These are phyloP conservation scores for Amazona finschi DNA, from an alignment of 2,797 vertebrate genomes.

Conservation along the genomic window DNA sequence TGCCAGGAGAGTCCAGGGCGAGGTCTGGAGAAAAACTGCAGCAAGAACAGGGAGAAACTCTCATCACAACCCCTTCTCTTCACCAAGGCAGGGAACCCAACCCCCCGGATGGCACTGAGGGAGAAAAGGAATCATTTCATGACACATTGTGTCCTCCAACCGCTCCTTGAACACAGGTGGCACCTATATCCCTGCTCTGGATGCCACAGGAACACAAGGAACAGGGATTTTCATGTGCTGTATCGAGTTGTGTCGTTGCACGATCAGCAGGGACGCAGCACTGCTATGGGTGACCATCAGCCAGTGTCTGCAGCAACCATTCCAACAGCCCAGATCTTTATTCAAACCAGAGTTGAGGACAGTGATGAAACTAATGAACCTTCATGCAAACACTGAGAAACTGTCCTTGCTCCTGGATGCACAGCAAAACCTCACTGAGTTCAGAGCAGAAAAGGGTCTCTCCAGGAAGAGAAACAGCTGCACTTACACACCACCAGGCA, in stretches of 20 bases:
- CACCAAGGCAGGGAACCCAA: background rate
- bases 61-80: background rate
- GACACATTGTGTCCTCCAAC: background rate
- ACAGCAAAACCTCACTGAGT: background rate
- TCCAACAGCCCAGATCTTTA: background rate
- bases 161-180: too few relatives aligned
- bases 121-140: background rate
- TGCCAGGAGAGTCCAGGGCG: constrained; percentile 80
- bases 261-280: background rate
- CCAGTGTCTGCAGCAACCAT: background rate
- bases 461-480: background rate
- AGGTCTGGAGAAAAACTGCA: constrained; percentile 79
- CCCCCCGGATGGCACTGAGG: background rate
- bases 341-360: background rate
- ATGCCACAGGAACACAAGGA: background rate
- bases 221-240: background rate
- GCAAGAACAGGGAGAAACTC: constrained; percentile 11
- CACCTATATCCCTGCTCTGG: background rate
- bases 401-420: background rate
- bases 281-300: rapidly evolving
- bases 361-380: background rate
- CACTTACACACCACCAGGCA: background rate
- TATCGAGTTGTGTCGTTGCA: background rate
- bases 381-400: background rate
- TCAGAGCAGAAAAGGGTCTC: background rate